phyloP scores from a whole-genome alignment of 2,888 invertebrate species.

The Halictus ligatus region DNA sequence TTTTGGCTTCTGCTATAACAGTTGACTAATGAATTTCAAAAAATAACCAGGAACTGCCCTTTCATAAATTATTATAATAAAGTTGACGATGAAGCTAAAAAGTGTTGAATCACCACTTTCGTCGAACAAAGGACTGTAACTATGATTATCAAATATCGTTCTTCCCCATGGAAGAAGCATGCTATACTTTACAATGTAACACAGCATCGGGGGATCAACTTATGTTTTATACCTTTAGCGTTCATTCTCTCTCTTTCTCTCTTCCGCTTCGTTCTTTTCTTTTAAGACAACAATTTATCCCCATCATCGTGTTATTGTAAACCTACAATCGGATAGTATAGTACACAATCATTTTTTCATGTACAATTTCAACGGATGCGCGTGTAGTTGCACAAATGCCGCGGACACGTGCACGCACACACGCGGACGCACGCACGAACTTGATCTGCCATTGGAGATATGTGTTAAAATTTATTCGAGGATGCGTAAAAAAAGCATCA shows the following conservation, averaged over 20 bases:
- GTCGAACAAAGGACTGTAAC: constrained; percentile 56
- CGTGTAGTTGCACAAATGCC: constrained; percentile 46
- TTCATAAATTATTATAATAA: constrained; percentile 61
- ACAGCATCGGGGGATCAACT: constrained; percentile 48
- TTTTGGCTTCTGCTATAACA: constrained; percentile 67
- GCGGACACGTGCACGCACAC: constrained; percentile 36
- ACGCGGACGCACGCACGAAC: constrained; percentile 42
- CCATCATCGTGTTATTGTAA: constrained; percentile 60
- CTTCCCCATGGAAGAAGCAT: constrained; percentile 43
- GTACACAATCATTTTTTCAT: constrained; percentile 61
- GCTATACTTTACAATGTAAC: constrained; percentile 61
- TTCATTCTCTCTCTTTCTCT: neutral
- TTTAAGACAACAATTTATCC: constrained; percentile 54
- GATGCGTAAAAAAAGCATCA: constrained; percentile 73
- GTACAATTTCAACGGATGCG: constrained; percentile 66
- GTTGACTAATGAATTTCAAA: constrained; percentile 61
- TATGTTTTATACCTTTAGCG: constrained; percentile 40
- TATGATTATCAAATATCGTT: constrained; percentile 55
- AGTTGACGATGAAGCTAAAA: constrained; percentile 58
- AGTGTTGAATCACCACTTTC: constrained; percentile 56
- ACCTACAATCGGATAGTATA: constrained; percentile 64
- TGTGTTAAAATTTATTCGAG: constrained; percentile 74
- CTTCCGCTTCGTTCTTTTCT: neutral
- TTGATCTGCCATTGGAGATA: constrained; percentile 76
- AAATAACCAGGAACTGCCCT: constrained; percentile 66